Evolutionary conservation across 2,797 vertebrate species (phyloP).

Genomic region (Spinus pinus): DNA sequence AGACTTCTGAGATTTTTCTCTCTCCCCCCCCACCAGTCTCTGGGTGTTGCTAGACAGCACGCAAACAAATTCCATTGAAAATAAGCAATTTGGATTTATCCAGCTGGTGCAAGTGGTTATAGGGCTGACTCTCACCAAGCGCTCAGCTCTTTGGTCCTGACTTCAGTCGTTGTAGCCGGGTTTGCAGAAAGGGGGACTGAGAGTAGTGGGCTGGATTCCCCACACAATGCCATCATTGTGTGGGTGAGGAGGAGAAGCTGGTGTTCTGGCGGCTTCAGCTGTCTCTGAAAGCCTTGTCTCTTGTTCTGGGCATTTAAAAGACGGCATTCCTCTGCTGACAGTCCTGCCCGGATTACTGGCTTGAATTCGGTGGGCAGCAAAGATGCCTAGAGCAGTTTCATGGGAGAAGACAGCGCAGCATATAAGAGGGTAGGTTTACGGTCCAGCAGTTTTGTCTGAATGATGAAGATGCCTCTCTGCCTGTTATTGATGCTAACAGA

Average conservation of each 20-base stretch:
- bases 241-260: conserved; percentile 52
- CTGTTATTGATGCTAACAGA: background rate
- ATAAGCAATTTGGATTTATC: conserved; percentile 11
- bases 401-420: background rate
- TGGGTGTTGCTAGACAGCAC: background rate
- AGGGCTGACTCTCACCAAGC: background rate
- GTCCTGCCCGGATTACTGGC: conserved; percentile 45
- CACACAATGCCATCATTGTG: conserved; percentile 76
- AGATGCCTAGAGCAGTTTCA: conserved; percentile 56
- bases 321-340: conserved; percentile 71
- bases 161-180: background rate
- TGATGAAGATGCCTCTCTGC: conserved; percentile 39
- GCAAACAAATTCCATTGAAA: conserved; percentile 25
- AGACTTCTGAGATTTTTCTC: background rate
- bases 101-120: conserved; percentile 31
- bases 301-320: conserved; percentile 75
- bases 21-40: background rate
- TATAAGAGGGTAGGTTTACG: background rate
- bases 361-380: conserved; percentile 22
- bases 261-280: conserved; percentile 71
- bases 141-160: conserved; percentile 32
- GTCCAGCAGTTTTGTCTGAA: conserved; percentile 30
- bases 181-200: conserved; percentile 9
- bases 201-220: conserved; percentile 4
- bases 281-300: conserved; percentile 72